Conservation (phyloP, 2,113 vertebrate genomes). For the Eleginops maclovinus region DNA sequence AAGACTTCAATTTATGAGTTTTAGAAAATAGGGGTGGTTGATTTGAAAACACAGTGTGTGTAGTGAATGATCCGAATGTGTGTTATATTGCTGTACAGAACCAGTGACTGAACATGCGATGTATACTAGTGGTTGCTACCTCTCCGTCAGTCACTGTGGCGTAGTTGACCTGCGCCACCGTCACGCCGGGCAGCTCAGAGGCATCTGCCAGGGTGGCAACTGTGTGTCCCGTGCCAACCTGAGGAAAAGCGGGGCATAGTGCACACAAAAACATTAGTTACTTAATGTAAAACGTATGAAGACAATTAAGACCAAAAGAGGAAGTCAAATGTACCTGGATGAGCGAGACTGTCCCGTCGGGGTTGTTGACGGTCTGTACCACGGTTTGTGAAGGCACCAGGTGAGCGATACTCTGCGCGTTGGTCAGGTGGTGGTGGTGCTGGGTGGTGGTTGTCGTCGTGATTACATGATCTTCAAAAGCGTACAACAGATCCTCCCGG, state of each 20-base stretch:
- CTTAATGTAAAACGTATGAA: not conserved
- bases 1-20: not conserved
- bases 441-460: slow-evolving; percentile 65
- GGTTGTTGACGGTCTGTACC: slow-evolving; percentile 98
- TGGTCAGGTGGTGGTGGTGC: slow-evolving; percentile 72
- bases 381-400: slow-evolving; percentile 97
- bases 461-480: slow-evolving; percentile 93
- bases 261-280: not conserved
- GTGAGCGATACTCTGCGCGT: slow-evolving; percentile 94
- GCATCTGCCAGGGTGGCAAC: slow-evolving; percentile 97
- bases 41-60: not conserved
- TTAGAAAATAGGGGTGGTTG: not conserved
- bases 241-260: not conserved
- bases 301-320: too few relatives aligned
- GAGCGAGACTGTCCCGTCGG: slow-evolving; percentile 97
- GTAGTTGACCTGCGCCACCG: slow-evolving; percentile 97
- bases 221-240: slow-evolving; percentile 97
- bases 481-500: slow-evolving; percentile 95
- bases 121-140: slow-evolving; percentile 80
- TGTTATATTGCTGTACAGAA: not conserved
- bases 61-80: not conserved
- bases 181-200: slow-evolving; percentile 95
- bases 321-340: slow-evolving; percentile 88
- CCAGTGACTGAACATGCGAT: too few relatives aligned
- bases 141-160: slow-evolving; percentile 95